Evolutionary conservation across 2,797 vertebrate genomes (phyloP), one percentile per base, ranked within the genome.

Genomic region (Accipiter minullus): DNA sequence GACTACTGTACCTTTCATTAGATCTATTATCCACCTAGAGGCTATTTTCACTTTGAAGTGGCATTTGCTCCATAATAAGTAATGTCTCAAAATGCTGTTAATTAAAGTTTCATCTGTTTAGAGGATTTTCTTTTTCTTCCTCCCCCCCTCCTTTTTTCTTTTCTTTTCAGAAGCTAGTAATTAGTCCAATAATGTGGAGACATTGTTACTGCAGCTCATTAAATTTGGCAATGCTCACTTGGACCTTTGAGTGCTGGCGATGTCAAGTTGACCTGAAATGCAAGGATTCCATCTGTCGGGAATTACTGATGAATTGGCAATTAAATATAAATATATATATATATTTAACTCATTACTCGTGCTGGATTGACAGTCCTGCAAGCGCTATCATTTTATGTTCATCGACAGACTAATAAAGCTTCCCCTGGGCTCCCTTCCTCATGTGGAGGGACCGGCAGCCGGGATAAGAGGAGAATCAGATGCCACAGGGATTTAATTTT

Each of bases 21-120:
- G 89, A 91, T 88, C 80, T 76, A 44, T 90, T 94, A 93, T 79
- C 79, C 77, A 85, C 86, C 95, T 96, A 92, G 89, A 93, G 95
- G 96, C 96, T 95, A 92, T 97, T 97, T 93, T 96, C 83, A 91
- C 94, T 97, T 96, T 96, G 89, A 97, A 92, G 94, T 86, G 90
- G 86, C 89, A 58, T 96, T 97, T 93, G 88, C 71, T 97, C 81
- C 42, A 19, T 89, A 95, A 92, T 83, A 97, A 94, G 73, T 83
- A 80, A 91, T 1, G 27, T 96, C 67, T 96, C 89, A 92, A 97
- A 97, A 94, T 88, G 81, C 59, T 91, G 87, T 97, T 98, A 97
- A 97, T 97, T 97, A 97, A 97, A 97, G 90, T 95, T 97, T 97
- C 87, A 85, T 97, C 94, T 95, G 94, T 96, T 97, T 97, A 86